Percentiles rank a stretch among this genome's conserved stretches.
phyloP scores from a whole-genome alignment of 2,797 vertebrate genomes.

The Dipus sagitta region DNA sequence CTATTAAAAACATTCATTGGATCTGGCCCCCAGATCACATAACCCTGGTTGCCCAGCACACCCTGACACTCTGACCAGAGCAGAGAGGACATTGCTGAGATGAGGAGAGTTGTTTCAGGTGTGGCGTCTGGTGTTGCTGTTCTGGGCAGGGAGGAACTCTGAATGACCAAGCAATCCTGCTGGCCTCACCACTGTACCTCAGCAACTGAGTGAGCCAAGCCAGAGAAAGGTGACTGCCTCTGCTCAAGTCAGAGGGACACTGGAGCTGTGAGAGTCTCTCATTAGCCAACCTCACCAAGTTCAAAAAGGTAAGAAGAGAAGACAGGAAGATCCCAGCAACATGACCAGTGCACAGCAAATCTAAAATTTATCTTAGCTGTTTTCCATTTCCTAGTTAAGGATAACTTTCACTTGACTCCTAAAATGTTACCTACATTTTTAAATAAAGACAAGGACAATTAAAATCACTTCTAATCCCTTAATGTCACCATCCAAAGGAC shows the following conservation, averaged over 20 bases:
- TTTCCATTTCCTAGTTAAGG: slow-evolving; percentile 10
- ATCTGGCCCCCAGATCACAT: slow-evolving; percentile 77
- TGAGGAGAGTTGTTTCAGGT: slow-evolving; percentile 79
- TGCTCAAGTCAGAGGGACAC: not conserved
- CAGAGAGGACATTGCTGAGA: slow-evolving; percentile 22
- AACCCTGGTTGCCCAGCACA: slow-evolving; percentile 67
- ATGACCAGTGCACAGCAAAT: not conserved
- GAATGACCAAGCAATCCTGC: slow-evolving; percentile 27
- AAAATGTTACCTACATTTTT: slow-evolving; percentile 26
- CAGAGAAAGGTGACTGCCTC: not conserved
- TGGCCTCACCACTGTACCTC: not conserved
- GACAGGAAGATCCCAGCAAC: not conserved
- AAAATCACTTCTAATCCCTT: slow-evolving; percentile 23
- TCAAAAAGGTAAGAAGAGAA: not conserved
- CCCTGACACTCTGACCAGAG: slow-evolving; percentile 66
- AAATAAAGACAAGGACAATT: not conserved
- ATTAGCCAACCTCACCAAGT: not conserved
- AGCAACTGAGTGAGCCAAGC: not conserved
- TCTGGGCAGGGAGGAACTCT: slow-evolving; percentile 33
- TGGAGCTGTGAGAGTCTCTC: not conserved
- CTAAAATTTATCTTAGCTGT: not conserved
- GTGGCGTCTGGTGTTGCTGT: slow-evolving; percentile 21
- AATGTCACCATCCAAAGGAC: not conserved
- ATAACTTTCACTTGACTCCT: slow-evolving; percentile 16
- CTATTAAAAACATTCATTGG: slow-evolving; percentile 83